Evolutionary conservation across 2,888 invertebrate genomes (phyloP).

Genomic region (Stenotaenia linearis): DNA sequence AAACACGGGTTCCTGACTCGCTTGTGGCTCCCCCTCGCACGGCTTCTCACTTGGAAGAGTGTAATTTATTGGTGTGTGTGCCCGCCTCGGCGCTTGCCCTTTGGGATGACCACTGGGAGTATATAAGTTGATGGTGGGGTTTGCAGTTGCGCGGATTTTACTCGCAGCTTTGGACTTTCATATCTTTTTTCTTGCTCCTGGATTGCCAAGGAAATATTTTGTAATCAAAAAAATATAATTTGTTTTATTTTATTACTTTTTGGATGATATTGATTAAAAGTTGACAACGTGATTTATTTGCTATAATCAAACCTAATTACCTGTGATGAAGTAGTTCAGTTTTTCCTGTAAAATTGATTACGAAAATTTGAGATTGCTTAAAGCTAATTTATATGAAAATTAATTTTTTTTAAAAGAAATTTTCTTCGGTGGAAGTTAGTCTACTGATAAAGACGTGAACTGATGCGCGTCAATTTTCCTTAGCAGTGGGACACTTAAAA

Average conservation of each 20-base stretch:
- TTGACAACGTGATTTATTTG: too few species aligned
- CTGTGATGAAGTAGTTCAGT: too few species aligned
- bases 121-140: neutral
- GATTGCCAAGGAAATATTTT: neutral
- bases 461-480: neutral
- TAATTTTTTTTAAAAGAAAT: too few species aligned
- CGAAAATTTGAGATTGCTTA: too few species aligned
- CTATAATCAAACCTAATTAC: too few species aligned
- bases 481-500: neutral
- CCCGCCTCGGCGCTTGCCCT: slow-evolving; percentile 8
- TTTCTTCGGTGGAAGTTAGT: too few species aligned
- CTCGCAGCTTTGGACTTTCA: neutral
- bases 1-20: slow-evolving; percentile 13
- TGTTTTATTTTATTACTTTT: neutral
- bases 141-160: neutral
- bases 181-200: neutral
- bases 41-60: slow-evolving; percentile 11
- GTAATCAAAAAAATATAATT: neutral
- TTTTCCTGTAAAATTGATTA: too few species aligned
- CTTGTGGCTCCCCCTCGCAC: slow-evolving; percentile 6
- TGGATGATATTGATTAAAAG: neutral
- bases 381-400: too few species aligned
- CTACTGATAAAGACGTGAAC: too few species aligned
- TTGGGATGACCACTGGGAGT: slow-evolving; percentile 19
- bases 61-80: slow-evolving; percentile 15